A percentile compares a stretch with the other conserved stretches of the same genome.
These are phyloP conservation scores for Pantherophis alleghaniensis DNA, from an alignment of 2,797 vertebrate genomes.

Conservation along the genomic window DNA sequence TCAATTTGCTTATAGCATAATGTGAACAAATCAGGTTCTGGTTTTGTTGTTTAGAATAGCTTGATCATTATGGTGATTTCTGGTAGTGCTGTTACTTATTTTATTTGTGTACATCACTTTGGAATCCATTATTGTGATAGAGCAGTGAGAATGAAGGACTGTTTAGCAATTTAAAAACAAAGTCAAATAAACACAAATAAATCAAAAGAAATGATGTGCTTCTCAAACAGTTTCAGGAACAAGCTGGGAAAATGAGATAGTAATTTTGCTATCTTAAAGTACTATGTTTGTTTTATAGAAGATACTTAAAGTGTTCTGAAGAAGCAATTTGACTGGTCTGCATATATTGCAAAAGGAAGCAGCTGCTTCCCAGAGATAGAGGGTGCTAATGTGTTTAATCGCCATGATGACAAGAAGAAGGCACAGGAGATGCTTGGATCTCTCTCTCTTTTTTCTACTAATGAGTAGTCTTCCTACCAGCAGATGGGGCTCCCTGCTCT, in stretches of 20 bases:
- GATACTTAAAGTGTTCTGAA: conserved; percentile 25
- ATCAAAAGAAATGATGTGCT: not conserved
- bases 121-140: not conserved
- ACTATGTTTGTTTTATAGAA: conserved; percentile 18
- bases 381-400: conserved; percentile 51
- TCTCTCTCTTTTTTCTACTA: not conserved
- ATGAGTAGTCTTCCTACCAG: not conserved
- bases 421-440: conserved; percentile 24
- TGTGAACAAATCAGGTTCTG: not conserved
- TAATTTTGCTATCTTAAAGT: conserved; percentile 29
- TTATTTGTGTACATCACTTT: not conserved
- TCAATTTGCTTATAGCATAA: not conserved
- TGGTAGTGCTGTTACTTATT: not conserved
- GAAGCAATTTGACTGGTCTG: conserved; percentile 26
- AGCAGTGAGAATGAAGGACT: not conserved
- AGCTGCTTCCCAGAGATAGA: conserved; percentile 37
- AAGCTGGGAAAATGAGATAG: conserved; percentile 25
- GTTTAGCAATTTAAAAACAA: not conserved
- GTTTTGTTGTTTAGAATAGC: not conserved
- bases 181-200: not conserved
- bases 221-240: conserved; percentile 16
- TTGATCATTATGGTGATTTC: not conserved
- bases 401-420: conserved; percentile 36
- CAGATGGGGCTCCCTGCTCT: not conserved
- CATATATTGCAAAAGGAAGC: conserved; percentile 43